phyloP scores from a whole-genome alignment of 2,113 vertebrate species.

The Spheniscus mendiculus region DNA sequence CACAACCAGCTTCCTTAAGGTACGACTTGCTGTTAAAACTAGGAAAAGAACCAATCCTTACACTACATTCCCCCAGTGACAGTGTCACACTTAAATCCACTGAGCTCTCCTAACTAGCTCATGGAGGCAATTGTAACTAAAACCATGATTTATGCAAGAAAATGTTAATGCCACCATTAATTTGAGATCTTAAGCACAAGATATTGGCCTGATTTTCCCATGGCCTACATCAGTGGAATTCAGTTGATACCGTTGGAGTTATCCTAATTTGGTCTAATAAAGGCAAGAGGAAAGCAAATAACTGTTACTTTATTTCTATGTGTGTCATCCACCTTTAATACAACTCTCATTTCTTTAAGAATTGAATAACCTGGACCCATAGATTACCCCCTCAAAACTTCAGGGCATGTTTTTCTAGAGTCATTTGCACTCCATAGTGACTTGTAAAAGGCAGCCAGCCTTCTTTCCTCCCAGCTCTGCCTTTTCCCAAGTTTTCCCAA shows the following conservation, averaged over 20 bases:
- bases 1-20: not conserved
- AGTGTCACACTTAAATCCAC: not conserved
- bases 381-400: not conserved
- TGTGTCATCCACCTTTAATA: not conserved
- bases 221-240: not conserved
- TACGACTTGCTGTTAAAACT: not conserved
- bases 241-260: not conserved
- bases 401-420: not conserved
- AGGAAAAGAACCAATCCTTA: not conserved
- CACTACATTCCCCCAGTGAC: not conserved
- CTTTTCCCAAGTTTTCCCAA: not conserved
- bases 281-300: not conserved
- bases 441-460: not conserved
- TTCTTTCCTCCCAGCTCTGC: not conserved
- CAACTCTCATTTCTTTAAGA: not conserved
- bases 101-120: not conserved
- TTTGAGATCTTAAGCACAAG: not conserved
- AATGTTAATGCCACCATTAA: not conserved
- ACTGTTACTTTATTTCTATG: not conserved
- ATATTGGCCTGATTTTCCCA: not conserved
- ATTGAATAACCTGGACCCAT: not conserved
- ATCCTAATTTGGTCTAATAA: not conserved
- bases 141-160: not conserved
- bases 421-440: rapidly evolving
- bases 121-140: not conserved